Base-by-base conservation (phyloP, 2,113 vertebrate species). In the Myrmophylax atrothorax region DNA sequence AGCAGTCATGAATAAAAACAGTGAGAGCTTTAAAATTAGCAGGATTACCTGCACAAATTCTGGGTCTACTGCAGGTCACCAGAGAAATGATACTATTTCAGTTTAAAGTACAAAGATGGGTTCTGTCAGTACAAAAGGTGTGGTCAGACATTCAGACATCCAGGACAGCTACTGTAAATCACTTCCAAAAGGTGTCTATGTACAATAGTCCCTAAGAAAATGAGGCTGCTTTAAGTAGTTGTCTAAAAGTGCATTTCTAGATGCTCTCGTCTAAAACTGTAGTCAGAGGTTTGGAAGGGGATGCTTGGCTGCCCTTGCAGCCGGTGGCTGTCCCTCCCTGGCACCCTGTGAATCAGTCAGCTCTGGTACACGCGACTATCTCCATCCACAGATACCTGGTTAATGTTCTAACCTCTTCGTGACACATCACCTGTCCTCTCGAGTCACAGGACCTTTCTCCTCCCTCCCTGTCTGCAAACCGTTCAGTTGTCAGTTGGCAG, bases 241-340 rank as follows among this genome's bases (percentile, higher is more conserved):
- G 18, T 37, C 13, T 59, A 20, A 52, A 38, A 5, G 24, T 72
- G 33, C 29, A 18, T 53, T 75, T 95, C 60, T 14, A 37, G 17
- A 29, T 37, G 31, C 20, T 68, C 0, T 0, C 2, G 0, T 25
- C 17, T 35, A 38, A 82, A 42, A 56, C 23, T 5, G 26, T 33
- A 20, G 18, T 59, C 47, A 13, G 31, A 63, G 38, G 23, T 63
- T 24, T 58, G 52, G 20, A 55, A 50, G 18, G n/a, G 35, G 25
- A 3, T 46, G 23, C 15, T 60, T 0, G 0, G 10, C 25, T 58
- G 28, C 14, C 49, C 28, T 64, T 24, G 56, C 56, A 35, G 42
- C 33, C 1, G 0, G 19, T 0, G 3, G 44, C 67, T 3, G 1
- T 25, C 44, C 47, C n/a, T 67, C 14, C 8, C 29, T 6, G 1